Conservation (phyloP, 2,113 vertebrate species). For the Siphamia tubifer region DNA sequence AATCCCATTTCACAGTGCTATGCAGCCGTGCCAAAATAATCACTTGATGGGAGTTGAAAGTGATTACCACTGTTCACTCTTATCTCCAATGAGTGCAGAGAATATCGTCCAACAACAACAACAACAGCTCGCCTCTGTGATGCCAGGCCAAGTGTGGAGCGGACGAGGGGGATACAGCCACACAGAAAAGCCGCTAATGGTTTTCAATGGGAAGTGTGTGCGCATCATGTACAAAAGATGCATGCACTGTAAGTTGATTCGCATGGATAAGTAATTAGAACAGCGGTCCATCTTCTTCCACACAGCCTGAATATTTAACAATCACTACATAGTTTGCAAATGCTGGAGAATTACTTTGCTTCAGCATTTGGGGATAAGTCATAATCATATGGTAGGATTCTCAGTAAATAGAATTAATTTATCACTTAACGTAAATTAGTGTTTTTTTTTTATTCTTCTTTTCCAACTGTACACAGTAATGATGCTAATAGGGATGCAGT, state of each 20-base stretch:
- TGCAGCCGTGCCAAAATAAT: slow-evolving; percentile 65
- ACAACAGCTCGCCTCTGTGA: slow-evolving; percentile 56
- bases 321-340: background rate
- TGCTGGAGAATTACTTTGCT: slow-evolving; percentile 7
- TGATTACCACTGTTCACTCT: slow-evolving; percentile 75
- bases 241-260: slow-evolving; percentile 53
- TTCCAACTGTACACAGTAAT: background rate
- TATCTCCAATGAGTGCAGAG: slow-evolving; percentile 72
- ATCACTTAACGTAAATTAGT: slow-evolving; percentile 4
- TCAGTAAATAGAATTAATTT: slow-evolving; percentile 40
- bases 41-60: slow-evolving; percentile 77
- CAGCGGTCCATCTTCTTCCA: slow-evolving; percentile 53
- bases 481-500: background rate
- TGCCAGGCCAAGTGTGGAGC: slow-evolving; percentile 48
- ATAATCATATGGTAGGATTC: slow-evolving; percentile 35
- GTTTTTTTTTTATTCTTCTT: slow-evolving; percentile 28
- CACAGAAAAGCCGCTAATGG: slow-evolving; percentile 15
- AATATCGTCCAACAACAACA: slow-evolving; percentile 57
- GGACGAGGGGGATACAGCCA: slow-evolving; percentile 19
- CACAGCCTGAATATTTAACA: slow-evolving; percentile 61
- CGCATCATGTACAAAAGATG: slow-evolving; percentile 53
- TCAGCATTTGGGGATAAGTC: slow-evolving; percentile 22
- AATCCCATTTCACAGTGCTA: slow-evolving; percentile 73
- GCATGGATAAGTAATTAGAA: slow-evolving; percentile 77
- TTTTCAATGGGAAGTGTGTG: slow-evolving; percentile 15